These are phyloP conservation scores for Luperina nickerlii DNA, from an alignment of 2,888 invertebrate genomes.

Conservation along the genomic window DNA sequence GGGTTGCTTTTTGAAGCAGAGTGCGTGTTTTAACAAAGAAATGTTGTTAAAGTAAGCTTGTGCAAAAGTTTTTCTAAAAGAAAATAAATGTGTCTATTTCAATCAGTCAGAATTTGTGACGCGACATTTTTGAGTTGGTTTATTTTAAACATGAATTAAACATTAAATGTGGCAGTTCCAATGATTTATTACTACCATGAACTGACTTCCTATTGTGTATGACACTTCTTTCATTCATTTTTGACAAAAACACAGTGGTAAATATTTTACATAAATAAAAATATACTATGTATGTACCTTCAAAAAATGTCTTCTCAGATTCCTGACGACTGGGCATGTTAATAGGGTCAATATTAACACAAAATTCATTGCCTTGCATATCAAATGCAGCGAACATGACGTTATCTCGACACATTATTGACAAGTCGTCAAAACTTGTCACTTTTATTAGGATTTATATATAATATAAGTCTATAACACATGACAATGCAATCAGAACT, in stretches of 20 bases:
- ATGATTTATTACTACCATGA: background rate
- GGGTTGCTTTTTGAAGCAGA: constrained; percentile 68
- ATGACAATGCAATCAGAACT: constrained; percentile 38
- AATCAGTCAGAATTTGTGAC: background rate
- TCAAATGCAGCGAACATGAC: constrained; percentile 58
- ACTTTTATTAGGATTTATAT: constrained; percentile 48
- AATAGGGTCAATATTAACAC: constrained; percentile 1
- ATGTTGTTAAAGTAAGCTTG: constrained; percentile 8
- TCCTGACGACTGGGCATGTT: background rate
- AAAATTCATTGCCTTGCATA: constrained; percentile 45
- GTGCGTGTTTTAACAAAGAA: constrained; percentile 50
- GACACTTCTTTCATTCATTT: background rate
- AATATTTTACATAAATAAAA: background rate
- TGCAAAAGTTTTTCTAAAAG: constrained; percentile 8
- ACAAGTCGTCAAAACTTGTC: constrained; percentile 64
- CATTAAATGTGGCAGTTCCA: background rate
- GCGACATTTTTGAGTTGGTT: background rate
- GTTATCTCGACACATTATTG: constrained; percentile 70
- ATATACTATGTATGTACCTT: too few species aligned
- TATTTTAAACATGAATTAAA: background rate
- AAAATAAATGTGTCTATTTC: background rate
- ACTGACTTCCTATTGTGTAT: background rate
- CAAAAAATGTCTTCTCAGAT: background rate
- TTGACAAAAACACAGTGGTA: background rate
- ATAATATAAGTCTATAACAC: constrained; percentile 26